phyloP scores from a whole-genome alignment of 2,797 vertebrate species.

The Rhynchonycteris naso region DNA sequence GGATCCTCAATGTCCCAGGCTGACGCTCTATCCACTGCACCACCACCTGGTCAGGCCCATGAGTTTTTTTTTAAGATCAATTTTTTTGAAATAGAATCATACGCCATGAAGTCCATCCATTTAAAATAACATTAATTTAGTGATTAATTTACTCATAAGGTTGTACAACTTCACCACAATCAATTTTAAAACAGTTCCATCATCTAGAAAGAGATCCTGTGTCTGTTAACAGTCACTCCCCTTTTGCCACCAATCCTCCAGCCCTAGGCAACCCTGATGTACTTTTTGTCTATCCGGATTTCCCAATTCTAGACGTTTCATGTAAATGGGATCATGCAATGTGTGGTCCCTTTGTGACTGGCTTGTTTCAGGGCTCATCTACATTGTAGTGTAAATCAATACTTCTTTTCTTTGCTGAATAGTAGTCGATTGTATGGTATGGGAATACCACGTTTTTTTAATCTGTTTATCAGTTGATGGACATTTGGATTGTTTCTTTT shows the following conservation, averaged over 20 bases:
- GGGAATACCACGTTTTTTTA: background rate
- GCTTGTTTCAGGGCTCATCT: background rate
- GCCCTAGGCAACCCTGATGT: background rate
- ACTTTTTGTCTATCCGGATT: background rate
- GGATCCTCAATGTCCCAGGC: too few relatives aligned
- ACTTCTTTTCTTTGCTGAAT: background rate
- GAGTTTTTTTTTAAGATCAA: background rate
- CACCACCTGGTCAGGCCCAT: background rate
- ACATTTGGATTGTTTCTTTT: background rate
- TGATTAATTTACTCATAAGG: background rate
- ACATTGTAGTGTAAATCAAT: background rate
- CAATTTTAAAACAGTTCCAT: conserved; percentile 4
- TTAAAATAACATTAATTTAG: background rate
- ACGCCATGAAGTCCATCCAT: background rate
- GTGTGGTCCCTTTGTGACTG: background rate
- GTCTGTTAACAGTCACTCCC: background rate
- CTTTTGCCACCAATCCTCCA: background rate
- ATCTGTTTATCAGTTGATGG: background rate
- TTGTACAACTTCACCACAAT: background rate
- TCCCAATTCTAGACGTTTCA: background rate
- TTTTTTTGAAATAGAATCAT: background rate
- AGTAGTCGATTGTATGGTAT: background rate
- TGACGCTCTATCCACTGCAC: background rate
- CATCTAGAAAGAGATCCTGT: background rate
- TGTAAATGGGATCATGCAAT: background rate